Evolutionary conservation across 2,113 vertebrate genomes (phyloP).

Genomic region (Calidris pygmaea): DNA sequence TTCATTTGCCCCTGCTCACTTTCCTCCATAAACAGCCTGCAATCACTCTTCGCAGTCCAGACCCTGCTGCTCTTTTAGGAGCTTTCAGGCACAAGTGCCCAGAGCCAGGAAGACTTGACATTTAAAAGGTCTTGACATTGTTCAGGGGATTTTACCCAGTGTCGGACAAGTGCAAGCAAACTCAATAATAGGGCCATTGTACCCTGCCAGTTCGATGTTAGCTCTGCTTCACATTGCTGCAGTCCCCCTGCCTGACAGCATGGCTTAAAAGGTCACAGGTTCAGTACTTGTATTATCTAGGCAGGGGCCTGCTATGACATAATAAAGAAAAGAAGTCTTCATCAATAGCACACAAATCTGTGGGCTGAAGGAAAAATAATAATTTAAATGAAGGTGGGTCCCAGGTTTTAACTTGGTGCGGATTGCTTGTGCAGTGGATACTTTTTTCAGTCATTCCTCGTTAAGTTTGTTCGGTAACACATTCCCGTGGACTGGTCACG

Average conservation of each 20-base stretch:
- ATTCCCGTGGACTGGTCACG: fast-evolving
- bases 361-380: not conserved
- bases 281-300: not conserved
- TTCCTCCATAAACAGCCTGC: not conserved
- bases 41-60: not conserved
- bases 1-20: not conserved
- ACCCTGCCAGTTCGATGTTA: not conserved
- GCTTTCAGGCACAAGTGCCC: constrained; percentile 21
- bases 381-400: not conserved
- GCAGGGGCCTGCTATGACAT: not conserved
- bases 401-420: fast-evolving
- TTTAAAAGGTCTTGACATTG: constrained; percentile 69
- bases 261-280: constrained; percentile 21
- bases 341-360: not conserved
- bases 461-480: not conserved
- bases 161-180: not conserved
- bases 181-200: constrained; percentile 62
- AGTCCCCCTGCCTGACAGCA: not conserved
- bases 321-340: not conserved
- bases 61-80: constrained; percentile 10
- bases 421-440: fast-evolving
- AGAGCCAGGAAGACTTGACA: constrained; percentile 56
- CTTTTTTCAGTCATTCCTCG: fast-evolving
- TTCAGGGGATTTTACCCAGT: not conserved
- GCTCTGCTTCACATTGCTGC: constrained; percentile 40